Evolutionary conservation across 2,113 vertebrate genomes (phyloP).

Genomic region (Arenaria interpres): DNA sequence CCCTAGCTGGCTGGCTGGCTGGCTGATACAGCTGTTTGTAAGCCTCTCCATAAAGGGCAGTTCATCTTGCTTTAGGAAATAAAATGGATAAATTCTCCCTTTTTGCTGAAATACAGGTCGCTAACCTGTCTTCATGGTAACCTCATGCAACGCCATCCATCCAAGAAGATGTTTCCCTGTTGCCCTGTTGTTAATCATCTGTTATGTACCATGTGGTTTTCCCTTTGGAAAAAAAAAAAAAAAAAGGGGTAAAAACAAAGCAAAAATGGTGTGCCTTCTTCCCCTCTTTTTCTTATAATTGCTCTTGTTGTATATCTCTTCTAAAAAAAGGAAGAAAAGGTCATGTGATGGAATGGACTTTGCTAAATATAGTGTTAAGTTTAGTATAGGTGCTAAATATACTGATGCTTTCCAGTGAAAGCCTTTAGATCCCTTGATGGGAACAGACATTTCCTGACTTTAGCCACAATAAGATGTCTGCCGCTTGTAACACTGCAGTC

Average conservation of each 20-base stretch:
- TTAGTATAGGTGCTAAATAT: not conserved
- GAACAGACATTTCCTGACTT: not conserved
- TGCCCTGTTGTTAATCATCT: not conserved
- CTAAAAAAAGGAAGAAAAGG: not conserved
- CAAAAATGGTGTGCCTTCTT: fast-evolving
- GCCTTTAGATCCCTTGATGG: not conserved
- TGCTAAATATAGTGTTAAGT: not conserved
- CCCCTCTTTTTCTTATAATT: not conserved
- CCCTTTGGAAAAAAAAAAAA: not conserved
- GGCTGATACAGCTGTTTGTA: not conserved
- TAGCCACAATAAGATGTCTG: not conserved
- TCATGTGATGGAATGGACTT: not conserved
- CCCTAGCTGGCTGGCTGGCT: not conserved
- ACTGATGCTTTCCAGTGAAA: not conserved
- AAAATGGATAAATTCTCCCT: not conserved
- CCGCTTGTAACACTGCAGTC: not conserved
- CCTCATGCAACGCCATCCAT: not conserved
- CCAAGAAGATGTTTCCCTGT: not conserved
- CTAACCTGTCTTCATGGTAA: not conserved
- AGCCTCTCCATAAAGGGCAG: not conserved
- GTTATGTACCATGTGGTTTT: not conserved
- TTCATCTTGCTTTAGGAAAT: not conserved
- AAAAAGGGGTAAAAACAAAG: not conserved
- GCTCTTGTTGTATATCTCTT: not conserved
- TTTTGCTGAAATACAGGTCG: not conserved